A percentile compares a stretch with the other conserved stretches of the same genome.
phyloP scores from a whole-genome alignment of 2,888 invertebrate species.

The Patella depressa region DNA sequence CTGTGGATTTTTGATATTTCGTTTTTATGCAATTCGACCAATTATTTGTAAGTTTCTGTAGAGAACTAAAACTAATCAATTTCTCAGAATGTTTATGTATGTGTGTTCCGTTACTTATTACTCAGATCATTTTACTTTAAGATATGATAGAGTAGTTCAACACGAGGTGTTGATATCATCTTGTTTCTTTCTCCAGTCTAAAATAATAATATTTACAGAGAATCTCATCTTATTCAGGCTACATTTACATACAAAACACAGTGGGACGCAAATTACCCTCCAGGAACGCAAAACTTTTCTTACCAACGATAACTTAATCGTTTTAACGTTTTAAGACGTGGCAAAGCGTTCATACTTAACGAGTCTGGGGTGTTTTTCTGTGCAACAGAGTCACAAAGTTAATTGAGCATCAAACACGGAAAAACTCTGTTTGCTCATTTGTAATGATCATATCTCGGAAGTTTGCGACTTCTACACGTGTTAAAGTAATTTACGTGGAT shows the following conservation, averaged over 20 bases:
- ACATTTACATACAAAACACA: not conserved
- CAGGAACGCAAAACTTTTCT: not conserved
- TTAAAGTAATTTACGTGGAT: not conserved
- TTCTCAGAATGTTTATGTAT: no score
- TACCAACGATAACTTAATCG: constrained; percentile 2
- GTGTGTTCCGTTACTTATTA: no score
- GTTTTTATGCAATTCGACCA: no score
- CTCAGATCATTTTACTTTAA: no score
- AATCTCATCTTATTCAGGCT: not conserved
- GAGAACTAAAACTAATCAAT: no score
- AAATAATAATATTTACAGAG: constrained; percentile 9
- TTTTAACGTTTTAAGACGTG: not conserved
- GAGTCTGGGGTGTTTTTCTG: not conserved
- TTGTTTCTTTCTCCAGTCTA: no score
- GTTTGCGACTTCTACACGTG: constrained; percentile 4
- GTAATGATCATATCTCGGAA: constrained; percentile 9
- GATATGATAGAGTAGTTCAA: no score
- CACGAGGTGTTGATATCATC: no score
- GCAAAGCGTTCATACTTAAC: constrained; percentile 2
- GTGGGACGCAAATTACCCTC: not conserved
- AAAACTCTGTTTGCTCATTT: constrained; percentile 5
- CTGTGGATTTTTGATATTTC: no score
- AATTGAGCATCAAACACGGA: constrained; percentile 4
- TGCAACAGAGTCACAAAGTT: constrained; percentile 7
- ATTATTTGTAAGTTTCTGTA: no score